These are phyloP conservation scores for Porites lobata DNA, from an alignment of 92 coral and sea anemone genomes.

Conservation along the genomic window DNA sequence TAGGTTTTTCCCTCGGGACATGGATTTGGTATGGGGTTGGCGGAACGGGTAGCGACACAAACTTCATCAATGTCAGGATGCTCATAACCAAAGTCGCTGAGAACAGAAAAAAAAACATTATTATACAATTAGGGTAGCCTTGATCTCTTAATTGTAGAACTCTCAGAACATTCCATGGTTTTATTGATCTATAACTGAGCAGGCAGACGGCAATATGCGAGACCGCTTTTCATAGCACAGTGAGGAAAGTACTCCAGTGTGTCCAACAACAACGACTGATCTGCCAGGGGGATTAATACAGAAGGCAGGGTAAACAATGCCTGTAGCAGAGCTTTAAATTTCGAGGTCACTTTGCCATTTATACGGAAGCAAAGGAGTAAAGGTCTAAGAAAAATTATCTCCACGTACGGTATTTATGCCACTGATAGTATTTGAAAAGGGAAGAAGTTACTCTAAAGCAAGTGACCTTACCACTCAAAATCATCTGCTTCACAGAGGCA, in stretches of 20 bases:
- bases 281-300: too few relatives aligned
- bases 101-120: background rate
- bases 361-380: too few relatives aligned
- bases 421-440: background rate
- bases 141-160: background rate
- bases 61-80: constrained; percentile 5
- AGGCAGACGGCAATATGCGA: too few relatives aligned
- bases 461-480: constrained; percentile 64
- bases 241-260: too few relatives aligned
- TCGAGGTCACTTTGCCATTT: too few relatives aligned
- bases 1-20: constrained; percentile 74
- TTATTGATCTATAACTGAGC: too few relatives aligned
- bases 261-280: too few relatives aligned
- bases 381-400: too few relatives aligned
- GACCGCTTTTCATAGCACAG: too few relatives aligned
- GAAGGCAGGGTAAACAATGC: too few relatives aligned
- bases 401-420: background rate
- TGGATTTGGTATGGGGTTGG: constrained; percentile 42
- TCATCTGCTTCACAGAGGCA: constrained; percentile 71
- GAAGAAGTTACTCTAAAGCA: background rate
- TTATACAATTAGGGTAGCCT: background rate
- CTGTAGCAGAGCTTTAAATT: too few relatives aligned
- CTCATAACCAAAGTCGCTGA: constrained; percentile 70
- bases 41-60: constrained; percentile 36
- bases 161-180: too few relatives aligned